Evolutionary conservation across 1,140 invertebrate species (phyloP).

Genomic region (Orius laevigatus): DNA sequence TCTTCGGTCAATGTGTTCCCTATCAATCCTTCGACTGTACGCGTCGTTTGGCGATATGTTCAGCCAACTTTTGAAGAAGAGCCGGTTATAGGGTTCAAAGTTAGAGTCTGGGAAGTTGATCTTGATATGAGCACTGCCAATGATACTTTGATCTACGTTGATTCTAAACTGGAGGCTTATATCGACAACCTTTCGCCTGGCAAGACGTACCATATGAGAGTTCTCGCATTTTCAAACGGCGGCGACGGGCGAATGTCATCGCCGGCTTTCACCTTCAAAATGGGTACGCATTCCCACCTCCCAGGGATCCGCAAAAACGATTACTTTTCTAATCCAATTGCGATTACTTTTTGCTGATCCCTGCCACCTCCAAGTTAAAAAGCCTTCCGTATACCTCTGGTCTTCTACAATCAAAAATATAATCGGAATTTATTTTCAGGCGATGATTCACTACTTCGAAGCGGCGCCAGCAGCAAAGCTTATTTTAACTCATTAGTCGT

Average conservation of each 20-base stretch:
- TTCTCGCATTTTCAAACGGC: conserved; percentile 81
- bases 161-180: conserved; percentile 57
- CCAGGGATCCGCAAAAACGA: too few relatives aligned
- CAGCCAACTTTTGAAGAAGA: conserved; percentile 78
- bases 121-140: conserved; percentile 83
- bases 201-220: conserved; percentile 73
- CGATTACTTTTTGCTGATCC: too few relatives aligned
- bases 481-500: too few relatives aligned
- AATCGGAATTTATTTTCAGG: too few relatives aligned
- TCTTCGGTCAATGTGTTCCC: conserved; percentile 71
- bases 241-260: conserved; percentile 94
- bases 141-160: conserved; percentile 62
- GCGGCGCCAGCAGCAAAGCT: too few relatives aligned
- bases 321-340: too few relatives aligned
- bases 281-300: conserved; percentile 38
- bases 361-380: too few relatives aligned
- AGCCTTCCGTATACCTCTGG: too few relatives aligned
- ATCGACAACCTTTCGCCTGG: conserved; percentile 65
- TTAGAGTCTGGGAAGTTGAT: conserved; percentile 80
- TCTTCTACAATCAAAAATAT: too few relatives aligned
- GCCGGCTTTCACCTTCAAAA: conserved; percentile 70
- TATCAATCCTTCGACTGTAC: conserved; percentile 68
- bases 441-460: too few relatives aligned
- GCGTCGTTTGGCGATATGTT: conserved; percentile 84
- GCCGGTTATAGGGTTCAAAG: conserved; percentile 84